Percentiles rank a stretch among this genome's conserved stretches.
These are phyloP conservation scores for Stramonita haemastoma DNA, from an alignment of 2,888 invertebrate genomes.

Conservation along the genomic window DNA sequence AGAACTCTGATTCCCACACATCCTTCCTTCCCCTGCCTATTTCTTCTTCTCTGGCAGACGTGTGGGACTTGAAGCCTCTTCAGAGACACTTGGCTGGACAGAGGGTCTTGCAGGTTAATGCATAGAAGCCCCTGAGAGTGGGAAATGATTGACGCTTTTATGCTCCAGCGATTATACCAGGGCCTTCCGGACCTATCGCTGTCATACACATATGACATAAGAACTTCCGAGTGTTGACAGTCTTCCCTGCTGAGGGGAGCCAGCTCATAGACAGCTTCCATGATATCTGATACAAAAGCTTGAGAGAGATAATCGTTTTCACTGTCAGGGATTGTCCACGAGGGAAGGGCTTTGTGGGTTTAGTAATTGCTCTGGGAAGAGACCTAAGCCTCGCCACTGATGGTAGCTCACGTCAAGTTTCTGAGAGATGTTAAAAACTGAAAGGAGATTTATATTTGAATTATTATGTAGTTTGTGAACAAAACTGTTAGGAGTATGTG, in stretches of 20 bases:
- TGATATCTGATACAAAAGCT: conserved; percentile 11
- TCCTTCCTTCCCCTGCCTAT: neutral
- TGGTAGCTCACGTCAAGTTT: no score
- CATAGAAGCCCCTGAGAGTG: conserved; percentile 40
- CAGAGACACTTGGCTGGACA: neutral
- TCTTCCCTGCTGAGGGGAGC: neutral
- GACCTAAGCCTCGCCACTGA: no score
- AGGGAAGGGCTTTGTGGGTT: conserved; percentile 32
- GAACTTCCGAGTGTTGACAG: conserved; percentile 38
- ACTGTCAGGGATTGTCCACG: conserved; percentile 7
- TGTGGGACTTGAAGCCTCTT: conserved; percentile 35
- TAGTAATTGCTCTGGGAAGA: neutral
- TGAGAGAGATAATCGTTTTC: conserved; percentile 10
- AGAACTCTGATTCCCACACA: no score
- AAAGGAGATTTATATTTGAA: no score
- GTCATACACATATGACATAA: conserved; percentile 45
- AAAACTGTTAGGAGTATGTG: no score
- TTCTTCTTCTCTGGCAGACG: conserved; percentile 17
- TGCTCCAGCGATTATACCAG: conserved; percentile 39
- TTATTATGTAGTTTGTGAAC: no score
- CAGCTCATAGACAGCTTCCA: neutral
- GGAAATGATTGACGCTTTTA: conserved; percentile 45
- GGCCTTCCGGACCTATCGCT: conserved; percentile 36
- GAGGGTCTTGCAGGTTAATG: conserved; percentile 37
- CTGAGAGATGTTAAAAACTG: no score